Conservation (phyloP, 2,113 vertebrate genomes). For the Trinectes maculatus region DNA sequence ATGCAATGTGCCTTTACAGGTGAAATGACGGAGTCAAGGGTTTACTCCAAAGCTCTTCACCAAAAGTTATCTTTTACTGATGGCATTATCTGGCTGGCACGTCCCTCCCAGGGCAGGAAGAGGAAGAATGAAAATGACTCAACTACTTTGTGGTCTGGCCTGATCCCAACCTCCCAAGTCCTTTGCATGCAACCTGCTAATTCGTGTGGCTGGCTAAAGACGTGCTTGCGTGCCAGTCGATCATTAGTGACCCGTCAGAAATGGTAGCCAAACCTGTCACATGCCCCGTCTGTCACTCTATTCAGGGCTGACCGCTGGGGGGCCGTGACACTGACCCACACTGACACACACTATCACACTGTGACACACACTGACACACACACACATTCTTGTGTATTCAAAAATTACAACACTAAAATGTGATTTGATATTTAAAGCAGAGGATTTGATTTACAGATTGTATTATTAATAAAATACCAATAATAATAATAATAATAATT, state of each 20-base stretch:
- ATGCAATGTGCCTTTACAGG: background rate
- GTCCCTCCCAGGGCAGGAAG: conserved; percentile 43
- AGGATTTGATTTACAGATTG: background rate
- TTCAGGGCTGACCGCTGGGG: conserved; percentile 50
- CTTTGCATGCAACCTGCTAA: conserved; percentile 81
- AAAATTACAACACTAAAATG: too few relatives aligned
- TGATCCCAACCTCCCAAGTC: conserved; percentile 43
- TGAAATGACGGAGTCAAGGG: conserved; percentile 19
- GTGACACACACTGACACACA: too few relatives aligned
- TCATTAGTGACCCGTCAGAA: conserved; percentile 76
- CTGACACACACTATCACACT: background rate
- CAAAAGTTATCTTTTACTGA: conserved; percentile 78
- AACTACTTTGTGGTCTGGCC: conserved; percentile 54
- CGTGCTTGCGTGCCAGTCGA: conserved; percentile 80
- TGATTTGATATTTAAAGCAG: background rate
- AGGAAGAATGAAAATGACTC: conserved; percentile 61
- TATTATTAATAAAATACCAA: too few relatives aligned
- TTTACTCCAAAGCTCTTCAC: conserved; percentile 63
- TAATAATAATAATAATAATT: too few relatives aligned
- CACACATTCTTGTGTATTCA: too few relatives aligned
- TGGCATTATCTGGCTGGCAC: conserved; percentile 72
- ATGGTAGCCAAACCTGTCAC: conserved; percentile 81
- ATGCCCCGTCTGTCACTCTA: conserved; percentile 72
- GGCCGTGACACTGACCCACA: conserved; percentile 51
- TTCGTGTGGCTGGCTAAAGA: conserved; percentile 69